Evolutionary conservation across 2,888 invertebrate genomes (phyloP).

Genomic region (Alsophila aescularia): DNA sequence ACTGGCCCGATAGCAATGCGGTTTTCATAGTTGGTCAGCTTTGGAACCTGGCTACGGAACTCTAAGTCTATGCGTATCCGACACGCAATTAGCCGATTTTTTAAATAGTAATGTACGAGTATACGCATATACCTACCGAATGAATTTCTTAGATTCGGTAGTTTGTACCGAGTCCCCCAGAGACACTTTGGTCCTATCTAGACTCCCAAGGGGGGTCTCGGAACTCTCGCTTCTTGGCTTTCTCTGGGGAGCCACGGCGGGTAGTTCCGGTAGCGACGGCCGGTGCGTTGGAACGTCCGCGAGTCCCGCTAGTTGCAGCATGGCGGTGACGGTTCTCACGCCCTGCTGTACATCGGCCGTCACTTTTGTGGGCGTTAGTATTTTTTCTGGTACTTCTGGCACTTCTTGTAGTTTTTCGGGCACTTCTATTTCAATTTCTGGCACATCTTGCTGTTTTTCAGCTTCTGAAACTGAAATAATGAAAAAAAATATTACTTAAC

Average conservation of each 20-base stretch:
- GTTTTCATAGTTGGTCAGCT: too few species aligned
- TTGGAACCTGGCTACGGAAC: too few species aligned
- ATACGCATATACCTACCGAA: slow-evolving; percentile 52
- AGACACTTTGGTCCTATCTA: slow-evolving; percentile 74
- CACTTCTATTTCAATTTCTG: too few species aligned
- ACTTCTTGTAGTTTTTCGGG: slow-evolving; percentile 31
- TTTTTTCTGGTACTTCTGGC: slow-evolving; percentile 19
- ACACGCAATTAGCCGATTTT: too few species aligned
- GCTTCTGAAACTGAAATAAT: slow-evolving; percentile 38
- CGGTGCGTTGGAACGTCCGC: slow-evolving; percentile 48
- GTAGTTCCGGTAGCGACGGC: slow-evolving; percentile 17
- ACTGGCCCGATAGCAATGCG: too few species aligned
- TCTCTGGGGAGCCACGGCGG: slow-evolving; percentile 17
- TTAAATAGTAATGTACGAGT: too few species aligned
- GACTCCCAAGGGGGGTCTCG: slow-evolving; percentile 69
- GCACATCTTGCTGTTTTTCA: slow-evolving; percentile 27
- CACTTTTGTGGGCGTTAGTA: slow-evolving; percentile 58
- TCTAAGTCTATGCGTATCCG: too few species aligned
- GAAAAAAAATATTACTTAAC: neutral
- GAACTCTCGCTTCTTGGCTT: slow-evolving; percentile 49
- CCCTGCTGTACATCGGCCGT: slow-evolving; percentile 47
- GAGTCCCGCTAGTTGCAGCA: slow-evolving; percentile 62
- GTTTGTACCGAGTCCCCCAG: slow-evolving; percentile 68
- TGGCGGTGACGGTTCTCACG: slow-evolving; percentile 46
- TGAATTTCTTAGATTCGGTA: slow-evolving; percentile 64